Evolutionary conservation across 2,113 vertebrate species (phyloP), one percentile per base, ranked within the genome.

Genomic region (Natator depressus): DNA sequence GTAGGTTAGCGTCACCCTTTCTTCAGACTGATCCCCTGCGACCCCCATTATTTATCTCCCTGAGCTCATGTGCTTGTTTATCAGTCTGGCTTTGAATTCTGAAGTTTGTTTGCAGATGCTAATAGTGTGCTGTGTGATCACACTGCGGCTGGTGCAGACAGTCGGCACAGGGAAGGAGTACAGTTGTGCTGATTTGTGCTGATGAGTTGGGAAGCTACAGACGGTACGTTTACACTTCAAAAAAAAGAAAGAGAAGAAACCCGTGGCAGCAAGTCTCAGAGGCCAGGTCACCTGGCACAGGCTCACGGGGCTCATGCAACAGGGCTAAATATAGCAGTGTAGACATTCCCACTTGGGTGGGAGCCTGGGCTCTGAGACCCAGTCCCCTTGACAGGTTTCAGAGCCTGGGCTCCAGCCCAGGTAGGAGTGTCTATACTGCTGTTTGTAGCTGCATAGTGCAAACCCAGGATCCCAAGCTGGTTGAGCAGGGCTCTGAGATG

Each of bases 111-210:
- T 38, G 46, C 76, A 24, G 82, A 8, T 8, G 57, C 65, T 5
- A 27, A 7, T 2, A 29, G 0, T 31, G 17, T 5, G 22, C 11
- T 2, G 10, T 50, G 1, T 2, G 0, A 8, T 1, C 12, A 2
- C 4, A 1, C 27, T 1, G 1, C 5, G 38, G 49, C 75, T 27
- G 83, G 38, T 27, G 38, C 59, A 12, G 59, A 31, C 49, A 62
- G 86, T 51, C 42, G 51, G 1, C 22, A 27, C 46, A 4, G 38
- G 76, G 51, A 20, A 6, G 29, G 25, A 11, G 5, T 8, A 19
- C 5, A 14, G 0, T 29, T 35, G 6, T 5, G 35, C 72, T 12
- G 29, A 2, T 88, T 90, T 90, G 38, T 13, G 6, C 27, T 14
- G 14, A 16, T 19, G 14, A n/a, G 29, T 1, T 4, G 57, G 50